Evolutionary conservation across 2,888 invertebrate species (phyloP), one percentile per base, ranked within the genome.

Genomic region (Zaprionus obscuricornis): DNA sequence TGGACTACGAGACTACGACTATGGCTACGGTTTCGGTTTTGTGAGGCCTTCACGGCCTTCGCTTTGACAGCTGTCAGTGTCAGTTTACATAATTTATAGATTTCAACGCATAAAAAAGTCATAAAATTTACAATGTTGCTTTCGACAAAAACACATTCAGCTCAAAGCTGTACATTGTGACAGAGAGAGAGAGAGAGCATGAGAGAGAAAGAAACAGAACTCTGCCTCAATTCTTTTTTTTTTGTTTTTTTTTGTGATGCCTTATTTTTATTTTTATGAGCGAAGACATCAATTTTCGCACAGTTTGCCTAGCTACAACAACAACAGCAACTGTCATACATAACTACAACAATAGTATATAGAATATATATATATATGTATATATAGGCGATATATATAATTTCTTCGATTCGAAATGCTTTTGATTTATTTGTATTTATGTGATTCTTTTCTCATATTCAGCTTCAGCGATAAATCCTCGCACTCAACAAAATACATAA

Each of bases 401-500:
- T 79, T 74, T 46, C 52, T 58, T 50, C 72, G 55, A 43, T 72
- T 66, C 66, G 72, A 71, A 83, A 78, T 78, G 66, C 83, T 68
- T 85, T 85, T 78, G 78, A 78, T 78, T 78, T 78, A 78, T 78
- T 78, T 78, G 85, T 78, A 74, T 85, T 78, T 85, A 74, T 78
- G 78, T 68, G 85, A 85, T 74, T 85, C 79, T 55, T 65, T 78
- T 74, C 71, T 65, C 77, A 78, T 85, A 78, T 70, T 57, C 83
- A 67, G 65, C 75, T 82, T 47, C 60, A 56, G 75, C 85, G 65
- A 78, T 85, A 78, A 78, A 78, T 78, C 68, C 77, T 78, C 75
- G 77, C 83, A 78, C 83, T 78, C 85, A 78, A 85, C 77, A 85
- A 82, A 85, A 85, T 82, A 83, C 79, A 85, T 78, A 83, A 78